These are phyloP conservation scores for Oreochromis tanganicae DNA, from an alignment of 2,113 vertebrate genomes.

Conservation along the genomic window DNA sequence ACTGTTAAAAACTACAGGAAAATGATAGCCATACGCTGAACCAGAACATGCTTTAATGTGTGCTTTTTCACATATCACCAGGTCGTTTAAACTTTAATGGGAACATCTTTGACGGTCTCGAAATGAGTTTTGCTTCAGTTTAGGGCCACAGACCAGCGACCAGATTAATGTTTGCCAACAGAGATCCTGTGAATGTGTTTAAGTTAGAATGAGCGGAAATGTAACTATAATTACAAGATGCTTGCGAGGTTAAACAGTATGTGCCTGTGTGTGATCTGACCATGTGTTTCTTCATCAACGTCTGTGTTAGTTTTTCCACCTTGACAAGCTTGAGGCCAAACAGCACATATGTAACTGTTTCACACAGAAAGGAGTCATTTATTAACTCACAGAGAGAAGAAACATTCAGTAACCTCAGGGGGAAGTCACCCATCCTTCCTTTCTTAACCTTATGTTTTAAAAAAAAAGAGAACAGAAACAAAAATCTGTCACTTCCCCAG, in stretches of 20 bases:
- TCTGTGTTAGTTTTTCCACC: constrained; percentile 14
- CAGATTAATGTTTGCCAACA: neutral
- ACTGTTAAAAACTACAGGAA: neutral
- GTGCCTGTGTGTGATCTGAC: neutral
- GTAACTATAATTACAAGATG: neutral
- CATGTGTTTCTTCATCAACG: neutral
- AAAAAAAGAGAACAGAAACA: neutral
- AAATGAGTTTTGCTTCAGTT: neutral
- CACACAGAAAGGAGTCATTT: neutral
- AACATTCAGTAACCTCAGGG: neutral
- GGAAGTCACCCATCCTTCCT: neutral
- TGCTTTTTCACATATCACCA: neutral
- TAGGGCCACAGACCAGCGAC: neutral
- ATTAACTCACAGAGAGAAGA: neutral
- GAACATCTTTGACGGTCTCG: neutral
- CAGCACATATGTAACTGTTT: neutral
- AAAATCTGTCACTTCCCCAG: neutral
- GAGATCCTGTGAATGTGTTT: neutral
- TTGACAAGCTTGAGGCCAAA: neutral
- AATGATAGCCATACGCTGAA: neutral
- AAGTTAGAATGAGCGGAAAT: neutral
- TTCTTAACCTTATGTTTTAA: neutral
- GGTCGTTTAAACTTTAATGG: neutral
- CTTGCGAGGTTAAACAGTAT: neutral
- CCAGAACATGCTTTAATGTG: neutral